Conservation (phyloP, 2,797 vertebrate genomes). For the Okamejei kenojei region DNA sequence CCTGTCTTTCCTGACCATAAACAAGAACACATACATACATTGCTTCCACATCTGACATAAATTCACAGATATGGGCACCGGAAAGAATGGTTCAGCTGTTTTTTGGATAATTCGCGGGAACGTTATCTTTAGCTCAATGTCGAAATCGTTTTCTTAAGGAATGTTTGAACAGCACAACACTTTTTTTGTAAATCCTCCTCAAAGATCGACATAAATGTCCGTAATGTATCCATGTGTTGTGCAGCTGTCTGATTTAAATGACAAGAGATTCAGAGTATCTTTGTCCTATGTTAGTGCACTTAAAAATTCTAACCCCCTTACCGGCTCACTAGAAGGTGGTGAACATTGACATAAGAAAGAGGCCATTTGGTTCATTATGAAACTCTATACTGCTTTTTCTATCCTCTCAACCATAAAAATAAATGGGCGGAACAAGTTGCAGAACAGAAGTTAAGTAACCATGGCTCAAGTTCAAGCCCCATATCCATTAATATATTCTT, state of each 20-base stretch:
- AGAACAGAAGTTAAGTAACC: not conserved
- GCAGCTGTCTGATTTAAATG: not conserved
- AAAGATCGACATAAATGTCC: not conserved
- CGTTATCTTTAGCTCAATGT: not conserved
- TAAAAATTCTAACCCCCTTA: not conserved
- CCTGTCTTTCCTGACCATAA: not conserved
- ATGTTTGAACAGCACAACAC: not conserved
- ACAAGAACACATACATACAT: not conserved
- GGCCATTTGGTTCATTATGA: not conserved
- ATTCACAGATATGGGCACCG: not conserved
- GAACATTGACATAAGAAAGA: not conserved
- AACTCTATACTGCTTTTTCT: not conserved
- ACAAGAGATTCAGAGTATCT: not conserved
- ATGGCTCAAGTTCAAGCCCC: not conserved
- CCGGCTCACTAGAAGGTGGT: no score
- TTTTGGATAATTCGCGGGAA: not conserved
- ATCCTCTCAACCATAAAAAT: not conserved
- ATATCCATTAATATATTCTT: not conserved
- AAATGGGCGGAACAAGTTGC: not conserved
- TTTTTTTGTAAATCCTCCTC: not conserved
- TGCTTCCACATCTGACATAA: not conserved
- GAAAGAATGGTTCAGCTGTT: not conserved
- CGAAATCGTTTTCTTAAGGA: not conserved
- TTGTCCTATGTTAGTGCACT: not conserved
- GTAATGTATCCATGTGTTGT: not conserved